Evolutionary conservation across 2,888 invertebrate species (phyloP), one percentile per base, ranked within the genome.

Genomic region (Morpho deidamia): DNA sequence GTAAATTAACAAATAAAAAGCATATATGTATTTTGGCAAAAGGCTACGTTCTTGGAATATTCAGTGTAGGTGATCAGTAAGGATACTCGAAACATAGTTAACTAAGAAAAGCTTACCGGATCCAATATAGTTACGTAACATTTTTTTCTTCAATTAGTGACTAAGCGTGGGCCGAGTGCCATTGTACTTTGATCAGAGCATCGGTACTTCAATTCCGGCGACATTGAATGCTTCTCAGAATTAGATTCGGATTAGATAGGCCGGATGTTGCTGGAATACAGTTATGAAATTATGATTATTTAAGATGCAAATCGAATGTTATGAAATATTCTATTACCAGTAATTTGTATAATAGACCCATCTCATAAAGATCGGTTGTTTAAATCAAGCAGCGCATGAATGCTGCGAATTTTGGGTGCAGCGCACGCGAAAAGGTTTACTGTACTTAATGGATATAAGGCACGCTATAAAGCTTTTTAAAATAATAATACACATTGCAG

Each of bases 191-290:
- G 69, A 78, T 78, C 74, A 72, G 55, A 78, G 72, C 72, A 76
- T 70, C 69, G 68, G 70, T 71, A 73, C 71, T 72, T 73, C 71
- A 71, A 72, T 76, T 74, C 71, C 71, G 66, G 72, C 70, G 80
- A 80, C 83, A 82, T 82, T 81, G 80, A 81, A 80, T 70, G 71
- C 71, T 82, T 83, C 80, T 79, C 63, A 68, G 78, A 82, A 81
- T 75, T 69, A 71, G 72, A 77, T 79, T 76, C 70, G 70, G 69
- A 68, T 76, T 72, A 56, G 63, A 66, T 63, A 59, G 62, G 57
- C 60, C 62, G 62, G 62, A 62, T 62, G 60, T 60, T 62, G 54
- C 57, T 47, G 56, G 53, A 53, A 59, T 57, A 62, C 58, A 48
- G 59, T 60, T 82, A 83, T 75, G 75, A 75, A 83, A 81, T 78